Conservation (phyloP, 2,888 invertebrate species). For the Ischnus inquisitorius region DNA sequence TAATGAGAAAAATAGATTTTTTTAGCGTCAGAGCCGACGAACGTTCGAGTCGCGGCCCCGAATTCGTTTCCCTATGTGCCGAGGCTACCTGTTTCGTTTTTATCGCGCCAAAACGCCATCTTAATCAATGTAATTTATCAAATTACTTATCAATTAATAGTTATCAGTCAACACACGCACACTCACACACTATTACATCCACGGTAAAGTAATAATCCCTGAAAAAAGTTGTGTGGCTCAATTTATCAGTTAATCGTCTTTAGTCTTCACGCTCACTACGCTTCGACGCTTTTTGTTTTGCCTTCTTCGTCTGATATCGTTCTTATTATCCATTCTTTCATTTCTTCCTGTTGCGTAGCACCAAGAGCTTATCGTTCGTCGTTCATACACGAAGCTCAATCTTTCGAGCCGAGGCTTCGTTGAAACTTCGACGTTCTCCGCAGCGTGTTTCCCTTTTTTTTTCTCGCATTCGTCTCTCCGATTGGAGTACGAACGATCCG, state of each 20-base stretch:
- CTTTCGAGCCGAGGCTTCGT: conserved; percentile 1
- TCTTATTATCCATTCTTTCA: conserved; percentile 31
- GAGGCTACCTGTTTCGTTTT: background rate
- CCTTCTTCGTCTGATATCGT: conserved; percentile 13
- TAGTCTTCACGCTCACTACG: conserved; percentile 49
- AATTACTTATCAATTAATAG: conserved; percentile 84
- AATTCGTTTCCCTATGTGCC: background rate
- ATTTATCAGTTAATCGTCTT: conserved; percentile 56
- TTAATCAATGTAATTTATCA: conserved; percentile 79
- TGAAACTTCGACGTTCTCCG: conserved; percentile 29
- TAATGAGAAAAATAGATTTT: conserved; percentile 38
- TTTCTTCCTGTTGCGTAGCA: conserved; percentile 60
- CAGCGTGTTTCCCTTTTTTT: conserved; percentile 24
- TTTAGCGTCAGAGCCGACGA: conserved; percentile 3
- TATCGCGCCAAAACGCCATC: conserved; percentile 67
- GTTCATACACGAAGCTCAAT: conserved; percentile 7
- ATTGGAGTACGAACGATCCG: conserved; percentile 27
- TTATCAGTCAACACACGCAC: conserved; percentile 83
- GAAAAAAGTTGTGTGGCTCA: conserved; percentile 81
- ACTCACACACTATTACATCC: conserved; percentile 84
- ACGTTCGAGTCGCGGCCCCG: background rate
- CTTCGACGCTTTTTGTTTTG: conserved; percentile 38
- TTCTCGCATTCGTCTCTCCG: background rate
- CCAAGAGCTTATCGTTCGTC: conserved; percentile 50
- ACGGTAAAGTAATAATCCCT: conserved; percentile 84